Percentiles rank a stretch among this genome's conserved stretches.
These are phyloP conservation scores for Sebastes cheni DNA, from an alignment of 2,797 vertebrate genomes.

Conservation along the genomic window DNA sequence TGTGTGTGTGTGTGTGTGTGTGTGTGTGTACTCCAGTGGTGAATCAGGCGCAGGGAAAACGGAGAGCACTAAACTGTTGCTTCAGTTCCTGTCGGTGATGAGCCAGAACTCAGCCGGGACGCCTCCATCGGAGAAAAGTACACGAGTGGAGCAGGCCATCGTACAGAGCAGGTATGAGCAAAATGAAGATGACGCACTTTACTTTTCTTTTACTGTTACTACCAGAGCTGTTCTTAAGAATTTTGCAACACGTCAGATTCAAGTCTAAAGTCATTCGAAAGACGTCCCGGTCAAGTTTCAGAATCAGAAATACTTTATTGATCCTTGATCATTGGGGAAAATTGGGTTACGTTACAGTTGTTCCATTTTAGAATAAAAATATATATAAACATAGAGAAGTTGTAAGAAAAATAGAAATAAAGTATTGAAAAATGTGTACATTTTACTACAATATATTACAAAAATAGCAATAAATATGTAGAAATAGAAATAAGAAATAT, in stretches of 20 bases:
- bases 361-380: too few relatives aligned
- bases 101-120: constrained; percentile 89
- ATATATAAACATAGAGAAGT: too few relatives aligned
- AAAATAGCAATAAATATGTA: too few relatives aligned
- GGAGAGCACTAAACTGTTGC: constrained; percentile 92
- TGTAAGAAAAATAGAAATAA: too few relatives aligned
- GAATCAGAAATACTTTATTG: too few relatives aligned
- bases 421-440: too few relatives aligned
- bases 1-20: constrained; percentile 34
- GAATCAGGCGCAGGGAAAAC: constrained; percentile 96
- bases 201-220: background rate
- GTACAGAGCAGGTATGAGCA: constrained; percentile 91
- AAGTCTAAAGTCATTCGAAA: background rate
- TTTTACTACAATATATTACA: too few relatives aligned
- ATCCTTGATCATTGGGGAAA: too few relatives aligned
- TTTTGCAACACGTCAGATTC: background rate
- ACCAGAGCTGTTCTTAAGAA: background rate
- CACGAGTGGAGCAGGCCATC: constrained; percentile 90
- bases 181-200: background rate
- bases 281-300: background rate
- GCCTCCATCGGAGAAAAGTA: constrained; percentile 82
- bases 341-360: too few relatives aligned
- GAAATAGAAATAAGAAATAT: too few relatives aligned
- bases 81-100: constrained; percentile 94
- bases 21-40: constrained; percentile 79